phyloP scores from a whole-genome alignment of 2,113 vertebrate genomes.

The Solenodon paradoxus region DNA sequence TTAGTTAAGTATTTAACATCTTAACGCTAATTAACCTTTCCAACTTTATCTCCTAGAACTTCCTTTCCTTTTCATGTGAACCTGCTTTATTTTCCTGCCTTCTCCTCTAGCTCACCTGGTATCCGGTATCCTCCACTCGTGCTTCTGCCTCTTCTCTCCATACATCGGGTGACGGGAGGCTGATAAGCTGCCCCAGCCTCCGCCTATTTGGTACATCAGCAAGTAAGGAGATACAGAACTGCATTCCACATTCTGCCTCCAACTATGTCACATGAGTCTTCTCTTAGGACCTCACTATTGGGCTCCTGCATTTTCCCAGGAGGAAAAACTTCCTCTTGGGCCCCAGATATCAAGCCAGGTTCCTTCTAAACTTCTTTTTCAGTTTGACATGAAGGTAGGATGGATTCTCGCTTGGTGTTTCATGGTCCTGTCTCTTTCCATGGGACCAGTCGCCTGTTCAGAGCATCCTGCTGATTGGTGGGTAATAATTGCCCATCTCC shows the following conservation, averaged over 20 bases:
- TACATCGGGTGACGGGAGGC: no score
- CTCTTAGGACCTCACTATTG: background rate
- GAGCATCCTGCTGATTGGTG: background rate
- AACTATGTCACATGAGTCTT: background rate
- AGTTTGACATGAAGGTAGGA: background rate
- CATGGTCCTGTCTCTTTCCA: background rate
- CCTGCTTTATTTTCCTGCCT: background rate
- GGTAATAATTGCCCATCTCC: background rate
- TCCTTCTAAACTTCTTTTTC: background rate
- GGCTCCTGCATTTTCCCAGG: background rate
- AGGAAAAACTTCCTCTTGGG: background rate
- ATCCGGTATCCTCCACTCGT: background rate
- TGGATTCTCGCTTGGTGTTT: background rate
- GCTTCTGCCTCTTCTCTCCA: background rate
- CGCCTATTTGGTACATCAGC: background rate
- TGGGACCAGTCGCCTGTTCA: background rate
- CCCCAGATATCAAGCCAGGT: background rate
- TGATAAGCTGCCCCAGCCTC: background rate
- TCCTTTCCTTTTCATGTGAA: background rate
- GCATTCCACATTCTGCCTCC: background rate
- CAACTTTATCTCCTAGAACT: background rate
- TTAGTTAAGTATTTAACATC: background rate
- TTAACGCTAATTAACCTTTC: slow-evolving; percentile 25
- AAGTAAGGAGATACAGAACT: background rate
- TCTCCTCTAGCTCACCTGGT: background rate